A percentile compares a stretch with the other conserved stretches of the same genome.
These are phyloP conservation scores for Eledona agricola DNA, from an alignment of 2,888 invertebrate species.

Conservation along the genomic window DNA sequence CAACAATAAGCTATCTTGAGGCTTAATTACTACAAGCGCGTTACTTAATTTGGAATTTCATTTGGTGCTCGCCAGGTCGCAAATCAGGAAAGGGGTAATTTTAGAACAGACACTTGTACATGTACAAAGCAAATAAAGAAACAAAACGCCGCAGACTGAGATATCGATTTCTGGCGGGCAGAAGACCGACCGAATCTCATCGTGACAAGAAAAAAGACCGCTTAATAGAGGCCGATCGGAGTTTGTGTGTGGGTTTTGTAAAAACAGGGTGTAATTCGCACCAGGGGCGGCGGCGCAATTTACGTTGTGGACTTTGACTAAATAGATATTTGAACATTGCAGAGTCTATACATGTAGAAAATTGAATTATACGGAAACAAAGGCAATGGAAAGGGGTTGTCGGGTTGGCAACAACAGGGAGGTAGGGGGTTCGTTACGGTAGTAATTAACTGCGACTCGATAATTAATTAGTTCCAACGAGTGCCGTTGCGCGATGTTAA, in stretches of 20 bases:
- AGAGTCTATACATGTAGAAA: slow-evolving; percentile 54
- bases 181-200: too few relatives aligned
- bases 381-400: slow-evolving; percentile 44
- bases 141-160: slow-evolving; percentile 25
- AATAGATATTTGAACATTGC: slow-evolving; percentile 31
- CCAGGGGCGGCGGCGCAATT: neutral
- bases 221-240: too few relatives aligned
- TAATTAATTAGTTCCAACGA: slow-evolving; percentile 63
- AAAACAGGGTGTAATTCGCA: too few relatives aligned
- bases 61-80: slow-evolving; percentile 60
- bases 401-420: slow-evolving; percentile 48
- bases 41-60: slow-evolving; percentile 64
- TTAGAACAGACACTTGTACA: slow-evolving; percentile 44
- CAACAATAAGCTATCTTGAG: slow-evolving; percentile 61
- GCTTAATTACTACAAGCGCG: slow-evolving; percentile 61
- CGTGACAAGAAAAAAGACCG: too few relatives aligned
- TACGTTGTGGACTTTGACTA: slow-evolving; percentile 19
- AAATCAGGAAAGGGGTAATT: slow-evolving; percentile 61
- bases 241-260: too few relatives aligned
- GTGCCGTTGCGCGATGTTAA: slow-evolving; percentile 55
- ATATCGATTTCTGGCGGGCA: slow-evolving; percentile 28
- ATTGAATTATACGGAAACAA: slow-evolving; percentile 61
- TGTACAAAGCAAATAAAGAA: slow-evolving; percentile 26
- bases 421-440: slow-evolving; percentile 57
- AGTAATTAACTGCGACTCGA: slow-evolving; percentile 62